Evolutionary conservation across 2,113 vertebrate species (phyloP).

Genomic region (Pituophis catenifer): DNA sequence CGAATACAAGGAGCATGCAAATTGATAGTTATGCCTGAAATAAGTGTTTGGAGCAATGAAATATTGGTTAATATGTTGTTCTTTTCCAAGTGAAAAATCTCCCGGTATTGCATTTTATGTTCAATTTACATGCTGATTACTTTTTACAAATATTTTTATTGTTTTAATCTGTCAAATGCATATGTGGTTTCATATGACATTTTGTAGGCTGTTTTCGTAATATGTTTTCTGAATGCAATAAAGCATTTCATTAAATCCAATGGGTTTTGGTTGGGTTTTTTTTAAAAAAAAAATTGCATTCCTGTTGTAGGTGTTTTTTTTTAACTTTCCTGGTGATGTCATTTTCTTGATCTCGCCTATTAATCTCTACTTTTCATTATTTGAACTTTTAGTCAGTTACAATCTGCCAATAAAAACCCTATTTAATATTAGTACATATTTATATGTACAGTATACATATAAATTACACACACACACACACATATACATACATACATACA

Average conservation of each 20-base stretch:
- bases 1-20: neutral
- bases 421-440: neutral
- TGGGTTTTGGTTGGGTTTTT: neutral
- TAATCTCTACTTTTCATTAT: neutral
- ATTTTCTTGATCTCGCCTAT: neutral
- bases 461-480: neutral
- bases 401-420: neutral
- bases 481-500: fast-evolving
- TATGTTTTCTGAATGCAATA: neutral
- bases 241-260: neutral
- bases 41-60: neutral
- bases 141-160: neutral
- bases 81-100: neutral
- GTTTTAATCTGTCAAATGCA: neutral
- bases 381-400: neutral
- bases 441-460: neutral
- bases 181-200: neutral
- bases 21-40: neutral
- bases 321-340: conserved; percentile 12
- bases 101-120: neutral
- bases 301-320: neutral
- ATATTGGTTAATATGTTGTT: neutral
- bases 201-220: neutral
- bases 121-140: neutral
- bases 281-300: neutral